A percentile compares a stretch with the other conserved stretches of the same genome.
Evolutionary conservation across 1,140 invertebrate species (phyloP).

Genomic region (Drosophila murphyi): DNA sequence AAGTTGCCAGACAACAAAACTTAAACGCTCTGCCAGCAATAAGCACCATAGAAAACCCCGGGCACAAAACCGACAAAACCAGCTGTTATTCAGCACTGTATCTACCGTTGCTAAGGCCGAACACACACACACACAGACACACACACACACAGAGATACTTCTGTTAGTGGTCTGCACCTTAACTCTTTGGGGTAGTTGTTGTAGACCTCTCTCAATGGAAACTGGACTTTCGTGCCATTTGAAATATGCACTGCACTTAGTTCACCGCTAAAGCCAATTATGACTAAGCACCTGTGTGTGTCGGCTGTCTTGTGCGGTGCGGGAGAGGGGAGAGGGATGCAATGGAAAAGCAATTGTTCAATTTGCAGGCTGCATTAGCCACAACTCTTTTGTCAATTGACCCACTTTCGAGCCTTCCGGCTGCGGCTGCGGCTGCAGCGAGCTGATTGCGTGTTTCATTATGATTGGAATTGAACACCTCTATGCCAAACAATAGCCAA

Average conservation of each 20-base stretch:
- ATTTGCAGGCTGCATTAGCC: conserved; percentile 18
- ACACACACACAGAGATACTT: neutral
- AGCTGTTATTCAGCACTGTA: too few species aligned
- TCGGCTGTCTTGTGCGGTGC: neutral
- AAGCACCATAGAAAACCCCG: conserved; percentile 24
- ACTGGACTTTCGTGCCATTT: conserved; percentile 23
- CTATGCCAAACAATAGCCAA: too few species aligned
- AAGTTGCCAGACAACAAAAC: conserved; percentile 43
- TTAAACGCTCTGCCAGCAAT: conserved; percentile 61
- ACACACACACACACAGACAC: neutral
- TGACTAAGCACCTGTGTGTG: conserved; percentile 40
- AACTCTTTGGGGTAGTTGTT: conserved; percentile 16
- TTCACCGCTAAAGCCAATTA: conserved; percentile 39
- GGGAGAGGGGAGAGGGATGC: neutral
- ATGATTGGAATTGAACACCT: conserved; percentile 49
- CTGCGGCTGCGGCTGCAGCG: conserved; percentile 3
- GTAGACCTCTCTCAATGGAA: neutral
- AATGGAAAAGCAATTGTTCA: conserved; percentile 32
- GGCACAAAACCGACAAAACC: too few species aligned
- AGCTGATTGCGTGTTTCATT: conserved; percentile 53
- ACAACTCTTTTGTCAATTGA: neutral
- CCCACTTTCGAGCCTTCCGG: conserved; percentile 17
- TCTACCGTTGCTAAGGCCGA: neutral
- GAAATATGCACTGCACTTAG: conserved; percentile 33
- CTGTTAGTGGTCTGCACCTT: conserved; percentile 1